Evolutionary conservation across 53 echinoderm and acorn worm genomes (phyloP), one percentile per base, ranked within the genome.

Genomic region (Actinopyga echinites): DNA sequence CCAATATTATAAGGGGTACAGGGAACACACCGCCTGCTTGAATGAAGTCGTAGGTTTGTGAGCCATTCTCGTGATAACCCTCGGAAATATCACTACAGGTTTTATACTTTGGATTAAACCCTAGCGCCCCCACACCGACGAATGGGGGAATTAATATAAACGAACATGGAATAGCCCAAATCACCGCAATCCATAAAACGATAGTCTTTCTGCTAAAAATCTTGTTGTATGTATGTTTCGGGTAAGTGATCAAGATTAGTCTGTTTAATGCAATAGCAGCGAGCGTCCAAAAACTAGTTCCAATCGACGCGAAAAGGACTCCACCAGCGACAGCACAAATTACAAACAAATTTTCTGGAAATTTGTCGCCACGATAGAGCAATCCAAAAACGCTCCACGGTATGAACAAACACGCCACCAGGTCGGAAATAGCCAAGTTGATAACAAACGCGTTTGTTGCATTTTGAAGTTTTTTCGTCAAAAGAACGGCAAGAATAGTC

Each of bases 21-120:
- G 91, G 87, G 45, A 85, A 85, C n/a, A 75, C 54, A 0, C 87
- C 89, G 8, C 59, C 55, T 5, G 88, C 83, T 36, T 86, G 79
- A 1, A 86, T 85, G 23, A 73, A 63, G 55, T 85, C 93, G 55
- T 85, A 87, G 6, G 15, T 60, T 60, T 80, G 80, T 9, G 80
- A 80, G 5, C 59, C 80, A 17, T 80, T 80, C 1, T 58, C 60
- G 57, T 80, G 80, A 28, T 80, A 80, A 36, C 80, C 80, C 6
- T 8, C 80, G 21, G 40, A 40, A 23, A 80, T 80, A 37, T 80
- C 80, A n/a, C 80, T 80, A 30, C 80, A 80, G 4, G 80, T 80
- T 61, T 22, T 58, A 37, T 80, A 80, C 42, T 80, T 80, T 24
- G 80, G 80, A 25, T 80, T 80, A 38, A 38, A 80, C 21, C 80